phyloP scores from a whole-genome alignment of 2,113 vertebrate species.

The Meleagris gallopavo region DNA sequence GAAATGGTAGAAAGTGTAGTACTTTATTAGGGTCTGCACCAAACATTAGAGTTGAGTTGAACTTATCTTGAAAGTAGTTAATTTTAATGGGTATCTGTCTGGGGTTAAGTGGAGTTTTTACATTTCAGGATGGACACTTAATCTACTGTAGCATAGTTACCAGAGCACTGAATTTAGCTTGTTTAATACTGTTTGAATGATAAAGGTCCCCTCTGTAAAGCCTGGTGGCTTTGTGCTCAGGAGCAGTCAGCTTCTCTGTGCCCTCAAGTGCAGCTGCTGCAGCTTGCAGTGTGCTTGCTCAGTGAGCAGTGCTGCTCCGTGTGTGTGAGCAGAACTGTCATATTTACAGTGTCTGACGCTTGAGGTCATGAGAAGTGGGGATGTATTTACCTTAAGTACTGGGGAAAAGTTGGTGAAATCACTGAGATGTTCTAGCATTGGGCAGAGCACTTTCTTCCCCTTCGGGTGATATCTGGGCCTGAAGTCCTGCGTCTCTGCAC shows the following conservation, averaged over 20 bases:
- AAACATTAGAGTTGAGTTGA: background rate
- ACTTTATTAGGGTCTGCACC: background rate
- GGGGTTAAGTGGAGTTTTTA: slow-evolving; percentile 13
- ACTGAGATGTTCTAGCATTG: background rate
- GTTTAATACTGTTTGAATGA: background rate
- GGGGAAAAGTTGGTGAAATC: background rate
- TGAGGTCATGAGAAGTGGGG: background rate
- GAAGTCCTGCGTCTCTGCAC: background rate
- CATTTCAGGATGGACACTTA: background rate
- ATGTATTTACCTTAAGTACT: background rate
- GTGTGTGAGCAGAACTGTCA: slow-evolving; percentile 32
- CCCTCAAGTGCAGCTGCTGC: background rate
- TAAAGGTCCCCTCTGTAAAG: background rate
- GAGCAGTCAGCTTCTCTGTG: background rate
- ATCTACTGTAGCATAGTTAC: background rate
- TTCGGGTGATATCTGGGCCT: background rate
- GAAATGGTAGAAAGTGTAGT: background rate
- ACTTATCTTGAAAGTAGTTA: background rate
- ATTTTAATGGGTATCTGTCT: background rate
- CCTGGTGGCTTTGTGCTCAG: background rate
- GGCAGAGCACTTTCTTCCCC: background rate
- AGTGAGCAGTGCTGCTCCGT: background rate
- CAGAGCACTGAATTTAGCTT: background rate
- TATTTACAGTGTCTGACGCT: background rate
- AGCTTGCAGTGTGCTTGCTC: background rate